Evolutionary conservation across 2,113 vertebrate genomes (phyloP), one percentile per base, ranked within the genome.

Genomic region (Sander vitreus): DNA sequence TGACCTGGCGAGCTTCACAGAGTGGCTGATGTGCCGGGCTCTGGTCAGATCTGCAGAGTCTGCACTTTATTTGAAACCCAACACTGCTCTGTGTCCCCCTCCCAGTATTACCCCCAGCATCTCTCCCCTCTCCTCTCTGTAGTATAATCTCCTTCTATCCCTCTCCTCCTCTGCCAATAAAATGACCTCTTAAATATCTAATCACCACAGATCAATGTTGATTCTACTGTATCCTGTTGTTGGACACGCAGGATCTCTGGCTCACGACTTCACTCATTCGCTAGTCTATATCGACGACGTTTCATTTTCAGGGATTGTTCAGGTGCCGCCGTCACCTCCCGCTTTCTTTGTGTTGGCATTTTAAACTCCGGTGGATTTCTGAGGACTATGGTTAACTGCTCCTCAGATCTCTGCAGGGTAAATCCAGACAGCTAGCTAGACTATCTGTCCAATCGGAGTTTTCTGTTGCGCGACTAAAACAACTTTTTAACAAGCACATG

Each of bases 11-110:
- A 51, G 51, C 55, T 57, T 51, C 65, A 58, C 54, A 10, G 65
- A 65, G 84, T 74, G 73, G 79, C 69, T 79, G 78, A 87, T 82
- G 81, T 70, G 73, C 78, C 19, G 48, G 14, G 21, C 80, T 80
- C 79, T 4, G 82, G 77, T 83, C 76, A 82, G 76, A 89, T 87
- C 83, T 91, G 93, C 94, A 75, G 86, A 93, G 76, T 91, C 92
- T 72, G 91, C 93, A 93, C 59, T 82, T 85, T 69, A 23, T 83
- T 59, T 81, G 81, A 89, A 94, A 92, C 72, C 58, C 51, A 60
- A 92, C 83, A 58, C 88, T 76, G 55, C 76, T 30, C 48, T 65
- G 33, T 64, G 81, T 71, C 66, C 48, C 74, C 59, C 57, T 75
- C 45, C 53, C 50, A 10, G 39, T 72, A 45, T 77, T 45, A 82